phyloP scores from a whole-genome alignment of 2,888 invertebrate genomes.

The Folsomia manolachei region DNA sequence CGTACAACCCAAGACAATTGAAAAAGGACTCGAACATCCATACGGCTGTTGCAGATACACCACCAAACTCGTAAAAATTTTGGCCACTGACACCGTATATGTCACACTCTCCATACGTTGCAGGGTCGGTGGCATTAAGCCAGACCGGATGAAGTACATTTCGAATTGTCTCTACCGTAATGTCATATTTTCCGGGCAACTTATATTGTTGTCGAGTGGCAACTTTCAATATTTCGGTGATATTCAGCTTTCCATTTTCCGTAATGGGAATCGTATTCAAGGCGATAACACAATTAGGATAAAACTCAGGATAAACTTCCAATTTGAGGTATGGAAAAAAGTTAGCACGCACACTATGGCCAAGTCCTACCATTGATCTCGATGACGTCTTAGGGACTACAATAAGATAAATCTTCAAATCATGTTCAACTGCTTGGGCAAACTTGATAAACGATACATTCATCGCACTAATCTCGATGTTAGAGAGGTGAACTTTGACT shows the following conservation, averaged over 20 bases:
- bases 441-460: conserved; percentile 17
- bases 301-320: conserved; percentile 5
- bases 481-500: conserved; percentile 63
- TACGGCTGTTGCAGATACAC: neutral
- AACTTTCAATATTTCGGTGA: neutral
- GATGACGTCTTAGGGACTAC: conserved; percentile 46
- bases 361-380: neutral
- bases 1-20: neutral
- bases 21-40: neutral
- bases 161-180: neutral
- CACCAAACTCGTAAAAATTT: conserved; percentile 11
- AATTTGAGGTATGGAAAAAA: neutral
- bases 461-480: conserved; percentile 58
- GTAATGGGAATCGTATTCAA: conserved; percentile 8
- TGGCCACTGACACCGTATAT: neutral
- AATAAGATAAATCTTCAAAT: conserved; percentile 59
- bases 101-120: neutral
- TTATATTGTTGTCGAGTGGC: neutral
- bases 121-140: neutral
- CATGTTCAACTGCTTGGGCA: conserved; percentile 47
- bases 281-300: conserved; percentile 7
- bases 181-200: neutral
- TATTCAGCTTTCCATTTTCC: conserved; percentile 6
- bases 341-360: neutral
- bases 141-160: neutral